These are phyloP conservation scores for Drosophila sucinea DNA, from an alignment of 1,140 invertebrate genomes.

Conservation along the genomic window DNA sequence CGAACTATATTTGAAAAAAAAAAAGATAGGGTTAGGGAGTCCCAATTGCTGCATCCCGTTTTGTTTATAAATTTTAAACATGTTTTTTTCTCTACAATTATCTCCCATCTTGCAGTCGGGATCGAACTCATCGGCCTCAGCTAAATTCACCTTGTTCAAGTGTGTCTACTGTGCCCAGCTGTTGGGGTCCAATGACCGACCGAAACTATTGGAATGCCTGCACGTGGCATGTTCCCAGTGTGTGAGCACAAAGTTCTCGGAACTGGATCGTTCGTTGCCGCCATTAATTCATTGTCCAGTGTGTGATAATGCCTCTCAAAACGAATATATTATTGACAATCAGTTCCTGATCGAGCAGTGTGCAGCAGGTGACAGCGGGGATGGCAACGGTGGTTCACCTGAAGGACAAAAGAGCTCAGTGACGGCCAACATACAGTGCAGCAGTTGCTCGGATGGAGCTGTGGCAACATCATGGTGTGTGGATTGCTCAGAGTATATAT, in stretches of 20 bases:
- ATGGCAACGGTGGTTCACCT: slow-evolving; percentile 62
- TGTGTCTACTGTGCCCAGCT: slow-evolving; percentile 89
- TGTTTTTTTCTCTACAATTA: not conserved
- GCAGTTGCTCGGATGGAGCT: slow-evolving; percentile 92
- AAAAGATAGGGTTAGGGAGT: not conserved
- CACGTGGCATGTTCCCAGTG: slow-evolving; percentile 92
- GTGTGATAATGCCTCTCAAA: slow-evolving; percentile 86
- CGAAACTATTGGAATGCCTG: slow-evolving; percentile 93
- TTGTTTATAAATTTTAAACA: not conserved
- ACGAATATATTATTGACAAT: slow-evolving; percentile 89
- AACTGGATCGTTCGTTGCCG: slow-evolving; percentile 84
- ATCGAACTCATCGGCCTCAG: slow-evolving; percentile 75
- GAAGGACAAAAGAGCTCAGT: slow-evolving; percentile 55
- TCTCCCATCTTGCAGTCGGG: slow-evolving; percentile 64
- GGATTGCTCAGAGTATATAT: slow-evolving; percentile 95
- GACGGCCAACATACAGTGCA: slow-evolving; percentile 85
- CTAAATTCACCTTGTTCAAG: slow-evolving; percentile 83
- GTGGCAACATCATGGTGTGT: slow-evolving; percentile 93
- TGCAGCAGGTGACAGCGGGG: slow-evolving; percentile 72
- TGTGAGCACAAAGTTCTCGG: slow-evolving; percentile 88
- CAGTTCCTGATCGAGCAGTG: slow-evolving; percentile 88
- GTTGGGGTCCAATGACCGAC: slow-evolving; percentile 86
- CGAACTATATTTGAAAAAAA: not conserved
- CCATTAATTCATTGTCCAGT: slow-evolving; percentile 84
- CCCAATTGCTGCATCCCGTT: not conserved